These are phyloP conservation scores for sheep (Ovis aries) DNA, from an alignment of 2,113 vertebrate genomes.

Conservation along the genomic window DNA sequence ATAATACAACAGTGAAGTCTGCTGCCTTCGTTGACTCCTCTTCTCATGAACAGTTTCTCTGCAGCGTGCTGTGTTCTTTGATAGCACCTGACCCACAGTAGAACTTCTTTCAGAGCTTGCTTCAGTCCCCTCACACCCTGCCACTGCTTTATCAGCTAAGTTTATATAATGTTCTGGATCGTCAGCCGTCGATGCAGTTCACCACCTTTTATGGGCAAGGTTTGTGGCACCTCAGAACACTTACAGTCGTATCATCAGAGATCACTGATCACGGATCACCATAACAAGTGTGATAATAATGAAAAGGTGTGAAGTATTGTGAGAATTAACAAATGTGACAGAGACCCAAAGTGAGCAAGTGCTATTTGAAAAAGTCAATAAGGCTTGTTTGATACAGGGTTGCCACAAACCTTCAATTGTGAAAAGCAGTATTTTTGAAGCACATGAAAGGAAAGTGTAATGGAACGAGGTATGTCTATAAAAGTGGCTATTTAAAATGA, in stretches of 20 bases:
- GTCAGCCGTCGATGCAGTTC: background rate
- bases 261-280: background rate
- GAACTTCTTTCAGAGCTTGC: background rate
- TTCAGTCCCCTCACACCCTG: background rate
- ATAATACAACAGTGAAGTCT: accelerated
- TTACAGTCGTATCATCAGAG: background rate
- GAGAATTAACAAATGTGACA: background rate
- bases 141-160: background rate
- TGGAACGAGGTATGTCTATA: background rate
- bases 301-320: background rate
- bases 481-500: background rate
- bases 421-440: background rate
- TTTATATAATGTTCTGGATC: background rate
- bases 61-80: background rate
- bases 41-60: background rate
- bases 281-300: background rate
- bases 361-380: background rate
- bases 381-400: background rate
- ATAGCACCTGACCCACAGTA: background rate
- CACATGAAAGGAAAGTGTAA: background rate
- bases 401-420: background rate
- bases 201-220: background rate
- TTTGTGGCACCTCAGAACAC: background rate
- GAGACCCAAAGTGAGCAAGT: background rate
- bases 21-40: background rate